Conservation (phyloP, 1,140 invertebrate species). For the Neodiprion lecontei region DNA sequence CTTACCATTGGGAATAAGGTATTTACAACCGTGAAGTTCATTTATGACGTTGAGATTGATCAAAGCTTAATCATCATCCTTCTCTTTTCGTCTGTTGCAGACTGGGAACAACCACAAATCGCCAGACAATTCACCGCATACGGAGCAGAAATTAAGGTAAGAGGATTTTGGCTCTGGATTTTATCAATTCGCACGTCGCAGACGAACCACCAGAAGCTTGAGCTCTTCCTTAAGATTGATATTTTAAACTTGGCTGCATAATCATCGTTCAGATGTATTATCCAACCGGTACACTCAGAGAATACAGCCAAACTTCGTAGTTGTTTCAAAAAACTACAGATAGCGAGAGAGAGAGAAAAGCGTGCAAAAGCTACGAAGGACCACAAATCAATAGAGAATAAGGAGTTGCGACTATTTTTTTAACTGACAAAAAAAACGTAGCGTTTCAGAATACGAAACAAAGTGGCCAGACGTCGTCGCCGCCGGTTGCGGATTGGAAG, state of each 20-base stretch:
- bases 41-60: too few species aligned
- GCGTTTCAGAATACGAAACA: neutral
- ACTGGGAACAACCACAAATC: conserved; percentile 54
- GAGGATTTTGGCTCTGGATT: conserved; percentile 19
- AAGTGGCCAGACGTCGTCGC: neutral
- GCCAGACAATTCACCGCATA: conserved; percentile 47
- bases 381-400: neutral
- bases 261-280: neutral
- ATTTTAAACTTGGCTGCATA: neutral
- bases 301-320: neutral
- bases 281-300: neutral
- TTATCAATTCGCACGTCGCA: neutral
- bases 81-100: conserved; percentile 45
- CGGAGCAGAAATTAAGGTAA: conserved; percentile 56
- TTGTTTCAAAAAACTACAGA: neutral
- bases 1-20: too few species aligned
- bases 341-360: too few species aligned
- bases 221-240: neutral
- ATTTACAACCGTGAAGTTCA: too few species aligned
- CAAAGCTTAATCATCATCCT: too few species aligned
- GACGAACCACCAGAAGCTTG: neutral
- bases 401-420: neutral
- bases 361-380: too few species aligned
- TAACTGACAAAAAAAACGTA: neutral
- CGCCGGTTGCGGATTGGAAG: neutral